Base-by-base conservation (phyloP, 2,888 invertebrate species). In the Polydrusus cervinus region DNA sequence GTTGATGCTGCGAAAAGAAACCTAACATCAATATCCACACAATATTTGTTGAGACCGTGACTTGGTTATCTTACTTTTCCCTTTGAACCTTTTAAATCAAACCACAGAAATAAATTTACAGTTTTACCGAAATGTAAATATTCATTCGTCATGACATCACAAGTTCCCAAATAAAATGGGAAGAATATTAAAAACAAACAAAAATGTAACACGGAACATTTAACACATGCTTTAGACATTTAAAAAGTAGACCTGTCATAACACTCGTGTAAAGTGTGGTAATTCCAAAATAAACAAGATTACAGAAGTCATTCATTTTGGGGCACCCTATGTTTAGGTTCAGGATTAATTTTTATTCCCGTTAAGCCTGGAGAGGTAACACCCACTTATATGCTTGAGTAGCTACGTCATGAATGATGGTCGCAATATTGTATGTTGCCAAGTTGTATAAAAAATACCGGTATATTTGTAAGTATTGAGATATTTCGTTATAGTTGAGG, bases 271-370 rank as follows among this genome's bases (percentile, higher is more conserved):
- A 75, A 75, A 77, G 72, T 76, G 76, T 72, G 78, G 70, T 80
- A 80, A 80, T 81, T 80, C 80, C 78, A 79, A 78, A 78, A 76
- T 76, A 81, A 81, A 81, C 80, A 81, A 75, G 80, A 78, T 80
- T 78, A 80, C 75, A 74, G 75, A 69, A 75, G 78, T 75, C 77
- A 75, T 79, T 76, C 76, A 74, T 75, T 78, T 70, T 69, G 68
- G 60, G 53, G 77, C 76, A 55, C 81, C 79, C 77, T 71, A 64
- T 81, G 79, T 81, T 80, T 80, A 78, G 78, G 80, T 80, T 78
- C 69, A 57, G 72, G 81, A 80, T 81, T 80, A 79, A 78, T 80
- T 78, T 77, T 75, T 77, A 74, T 74, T 68, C 71, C 71, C 55
- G 77, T 71, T 74, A 61, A 69, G 69, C 66, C 69, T 51, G 47